Base-by-base conservation (phyloP, 2,888 invertebrate genomes). In the Dryobota labecula region DNA sequence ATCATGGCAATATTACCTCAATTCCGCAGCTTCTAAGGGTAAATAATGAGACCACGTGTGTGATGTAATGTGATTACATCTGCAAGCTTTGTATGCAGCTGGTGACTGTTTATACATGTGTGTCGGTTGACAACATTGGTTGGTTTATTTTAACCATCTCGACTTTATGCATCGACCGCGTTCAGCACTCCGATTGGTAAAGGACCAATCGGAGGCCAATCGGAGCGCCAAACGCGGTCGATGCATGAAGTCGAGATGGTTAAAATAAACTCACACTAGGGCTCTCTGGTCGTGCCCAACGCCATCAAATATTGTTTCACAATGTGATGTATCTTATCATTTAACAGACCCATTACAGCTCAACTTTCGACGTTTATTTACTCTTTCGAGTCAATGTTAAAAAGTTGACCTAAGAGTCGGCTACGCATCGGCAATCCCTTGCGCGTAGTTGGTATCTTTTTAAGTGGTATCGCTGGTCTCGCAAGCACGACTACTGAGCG, bases 31-130 rank as follows among this genome's bases (percentile, higher is more conserved):
- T 36, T 20, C 15, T 36, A 27, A 15, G 20, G 20, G 45, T 27
- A 47, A 66, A 47, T 58, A 45, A 58, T 66, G 45, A 58, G 27
- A 47, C 36, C 33, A 24, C 41, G 30, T 30, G 8, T 20, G 13
- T 60, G 43, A 20, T 60, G 20, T 8, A 60, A 30, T 60, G 8
- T 43, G 15, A 47, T 66, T n/a, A 58, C 30, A 33, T 43, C 11
- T 18, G 65, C 56, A 33, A 33, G 30, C 64, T 43, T 33, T 41
- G 30, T 33, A 18, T 41, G 2, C 13, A 45, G 15, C 57, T 20
- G 18, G 27, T 47, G 13, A 36, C 5, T 65, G 18, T 8, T 15
- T 18, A 20, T 15, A 15, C 18, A 18, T 24, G 18, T 30, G 33
- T 7, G 20, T 36, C 20, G 8, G n/a, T n/a, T n/a, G n/a, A n/a